Percentiles rank a stretch among this genome's conserved stretches.
These are phyloP conservation scores for Chloropsis cyanopogon DNA, from an alignment of 2,113 vertebrate species.

Conservation along the genomic window DNA sequence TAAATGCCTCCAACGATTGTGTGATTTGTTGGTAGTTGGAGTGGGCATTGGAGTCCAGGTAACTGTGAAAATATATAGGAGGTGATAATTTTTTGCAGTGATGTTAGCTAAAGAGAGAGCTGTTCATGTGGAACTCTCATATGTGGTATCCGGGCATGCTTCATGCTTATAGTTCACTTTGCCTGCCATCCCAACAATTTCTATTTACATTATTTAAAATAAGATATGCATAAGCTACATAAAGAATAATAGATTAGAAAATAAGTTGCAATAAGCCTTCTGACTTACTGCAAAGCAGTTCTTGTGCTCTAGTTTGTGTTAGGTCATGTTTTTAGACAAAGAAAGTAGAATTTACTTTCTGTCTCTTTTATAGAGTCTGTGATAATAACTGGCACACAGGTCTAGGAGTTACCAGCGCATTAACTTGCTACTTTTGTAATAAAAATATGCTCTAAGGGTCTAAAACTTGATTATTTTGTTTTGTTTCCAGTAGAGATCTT, in stretches of 20 bases:
- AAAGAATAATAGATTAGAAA: not conserved
- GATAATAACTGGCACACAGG: not conserved
- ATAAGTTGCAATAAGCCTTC: not conserved
- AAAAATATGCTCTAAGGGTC: not conserved
- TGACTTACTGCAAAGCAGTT: not conserved
- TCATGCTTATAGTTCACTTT: not conserved
- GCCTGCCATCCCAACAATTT: not conserved
- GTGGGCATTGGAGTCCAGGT: not conserved
- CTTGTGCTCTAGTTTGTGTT: not conserved
- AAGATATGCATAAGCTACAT: not conserved
- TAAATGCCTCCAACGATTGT: not conserved
- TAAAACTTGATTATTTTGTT: not conserved
- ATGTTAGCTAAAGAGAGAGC: not conserved
- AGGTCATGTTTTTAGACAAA: not conserved
- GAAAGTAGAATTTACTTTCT: not conserved
- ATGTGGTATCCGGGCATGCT: accelerated
- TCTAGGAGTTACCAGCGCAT: not conserved
- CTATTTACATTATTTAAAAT: not conserved
- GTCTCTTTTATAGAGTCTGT: not conserved
- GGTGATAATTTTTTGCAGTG: not conserved
- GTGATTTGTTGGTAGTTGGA: not conserved
- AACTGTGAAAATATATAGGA: not conserved
- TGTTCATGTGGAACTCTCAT: not conserved
- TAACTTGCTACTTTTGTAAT: not conserved
- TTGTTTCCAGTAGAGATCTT: not conserved